A percentile compares a stretch with the other conserved stretches of the same genome.
These are phyloP conservation scores for Pluvialis apricaria DNA, from an alignment of 2,113 vertebrate species.

Conservation along the genomic window DNA sequence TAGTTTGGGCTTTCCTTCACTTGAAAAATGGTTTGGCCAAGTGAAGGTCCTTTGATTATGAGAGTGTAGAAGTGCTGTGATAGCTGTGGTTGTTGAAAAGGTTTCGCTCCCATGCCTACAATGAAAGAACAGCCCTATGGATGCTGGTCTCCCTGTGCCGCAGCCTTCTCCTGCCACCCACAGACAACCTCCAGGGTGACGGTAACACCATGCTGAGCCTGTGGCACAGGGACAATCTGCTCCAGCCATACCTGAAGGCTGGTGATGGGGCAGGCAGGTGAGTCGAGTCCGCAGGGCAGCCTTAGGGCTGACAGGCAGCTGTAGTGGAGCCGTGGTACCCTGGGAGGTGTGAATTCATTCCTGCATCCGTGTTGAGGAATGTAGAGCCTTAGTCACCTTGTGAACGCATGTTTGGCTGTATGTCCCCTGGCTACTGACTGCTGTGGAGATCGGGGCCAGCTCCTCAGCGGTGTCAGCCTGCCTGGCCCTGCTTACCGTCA, in stretches of 20 bases:
- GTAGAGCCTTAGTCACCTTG: not conserved
- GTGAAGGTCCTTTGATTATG: not conserved
- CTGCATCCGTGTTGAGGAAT: fast-evolving
- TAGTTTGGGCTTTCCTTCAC: not conserved
- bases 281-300: not conserved
- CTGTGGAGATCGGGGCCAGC: fast-evolving
- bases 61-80: not conserved
- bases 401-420: not conserved
- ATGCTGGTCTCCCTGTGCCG: not conserved
- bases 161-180: not conserved
- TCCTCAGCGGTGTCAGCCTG: not conserved
- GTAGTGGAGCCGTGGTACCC: not conserved
- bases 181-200: not conserved
- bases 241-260: not conserved
- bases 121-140: not conserved
- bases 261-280: not conserved
- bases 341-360: not conserved
- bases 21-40: not conserved
- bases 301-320: not conserved
- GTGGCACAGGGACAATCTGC: not conserved
- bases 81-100: not conserved
- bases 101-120: not conserved
- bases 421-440: not conserved
- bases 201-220: not conserved
- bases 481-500: not conserved